Conservation (phyloP, 2,113 vertebrate genomes). For the Brachyhypopomus occidentalis region DNA sequence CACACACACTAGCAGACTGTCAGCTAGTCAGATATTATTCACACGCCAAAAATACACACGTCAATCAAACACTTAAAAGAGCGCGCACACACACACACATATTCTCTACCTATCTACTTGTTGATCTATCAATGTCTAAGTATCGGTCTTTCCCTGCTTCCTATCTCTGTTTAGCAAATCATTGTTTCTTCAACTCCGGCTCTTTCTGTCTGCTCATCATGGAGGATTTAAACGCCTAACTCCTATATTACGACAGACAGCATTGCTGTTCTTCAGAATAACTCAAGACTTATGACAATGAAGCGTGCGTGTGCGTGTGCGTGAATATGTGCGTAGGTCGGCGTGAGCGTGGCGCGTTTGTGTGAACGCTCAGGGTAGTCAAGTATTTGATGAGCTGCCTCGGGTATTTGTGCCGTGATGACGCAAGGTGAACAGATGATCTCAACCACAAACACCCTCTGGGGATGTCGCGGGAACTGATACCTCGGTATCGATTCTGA, state of each 20-base stretch:
- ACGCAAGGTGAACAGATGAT: slow-evolving; percentile 60
- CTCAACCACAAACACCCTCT: slow-evolving; percentile 20
- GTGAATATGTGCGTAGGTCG: slow-evolving; percentile 15
- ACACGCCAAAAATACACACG: too few species aligned
- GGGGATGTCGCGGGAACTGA: too few species aligned
- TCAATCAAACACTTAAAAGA: neutral
- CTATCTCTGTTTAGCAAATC: too few species aligned
- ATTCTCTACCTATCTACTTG: neutral
- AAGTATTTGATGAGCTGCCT: slow-evolving; percentile 60
- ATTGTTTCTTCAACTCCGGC: neutral
- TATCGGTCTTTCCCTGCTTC: too few species aligned
- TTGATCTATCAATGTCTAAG: too few species aligned
- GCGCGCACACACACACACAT: neutral
- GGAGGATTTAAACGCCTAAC: slow-evolving; percentile 36
- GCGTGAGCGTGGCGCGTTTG: neutral
- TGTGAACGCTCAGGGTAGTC: slow-evolving; percentile 43
- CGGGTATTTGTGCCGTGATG: slow-evolving; percentile 57
- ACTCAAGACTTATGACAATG: too few species aligned
- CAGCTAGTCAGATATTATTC: too few species aligned
- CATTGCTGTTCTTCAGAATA: too few species aligned
- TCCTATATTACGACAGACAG: too few species aligned
- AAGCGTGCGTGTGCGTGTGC: slow-evolving; percentile 21
- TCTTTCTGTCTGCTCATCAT: neutral
- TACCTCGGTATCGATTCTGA: too few species aligned
- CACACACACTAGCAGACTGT: too few species aligned